phyloP scores from a whole-genome alignment of 2,797 vertebrate genomes.

The Betta splendens region DNA sequence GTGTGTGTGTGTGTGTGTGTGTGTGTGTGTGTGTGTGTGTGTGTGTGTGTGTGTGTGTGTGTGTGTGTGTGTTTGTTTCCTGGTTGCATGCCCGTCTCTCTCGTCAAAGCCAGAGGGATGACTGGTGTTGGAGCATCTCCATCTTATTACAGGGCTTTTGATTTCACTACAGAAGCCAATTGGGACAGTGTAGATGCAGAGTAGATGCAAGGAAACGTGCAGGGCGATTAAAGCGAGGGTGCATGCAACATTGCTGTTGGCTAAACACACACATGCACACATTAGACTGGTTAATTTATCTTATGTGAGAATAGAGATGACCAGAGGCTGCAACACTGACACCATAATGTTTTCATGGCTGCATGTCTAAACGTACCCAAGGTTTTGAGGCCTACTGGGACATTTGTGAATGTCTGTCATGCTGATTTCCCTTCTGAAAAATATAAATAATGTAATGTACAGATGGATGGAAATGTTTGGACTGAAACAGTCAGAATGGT shows the following conservation, averaged over 20 bases:
- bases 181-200: too few species aligned
- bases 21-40: conserved; percentile 18
- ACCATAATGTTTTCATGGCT: neutral
- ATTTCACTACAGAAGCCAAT: conserved; percentile 62
- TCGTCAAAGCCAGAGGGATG: conserved; percentile 52
- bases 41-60: conserved; percentile 19
- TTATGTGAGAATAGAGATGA: conserved; percentile 22
- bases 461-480: too few species aligned
- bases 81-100: conserved; percentile 43
- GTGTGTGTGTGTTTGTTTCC: conserved; percentile 38
- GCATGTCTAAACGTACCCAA: neutral
- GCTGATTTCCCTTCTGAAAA: too few species aligned
- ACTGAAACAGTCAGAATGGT: too few species aligned
- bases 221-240: conserved; percentile 36
- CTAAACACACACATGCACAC: neutral
- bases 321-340: neutral
- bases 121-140: conserved; percentile 59
- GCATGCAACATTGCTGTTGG: conserved; percentile 41
- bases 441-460: too few species aligned
- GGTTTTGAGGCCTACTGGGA: neutral
- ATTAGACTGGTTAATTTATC: conserved; percentile 22
- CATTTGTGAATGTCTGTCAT: too few species aligned
- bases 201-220: conserved; percentile 54
- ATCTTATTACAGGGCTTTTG: conserved; percentile 64
- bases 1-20: conserved; percentile 19